Base-by-base conservation (phyloP, 2,888 invertebrate species). In the Darwinula stevensoni region DNA sequence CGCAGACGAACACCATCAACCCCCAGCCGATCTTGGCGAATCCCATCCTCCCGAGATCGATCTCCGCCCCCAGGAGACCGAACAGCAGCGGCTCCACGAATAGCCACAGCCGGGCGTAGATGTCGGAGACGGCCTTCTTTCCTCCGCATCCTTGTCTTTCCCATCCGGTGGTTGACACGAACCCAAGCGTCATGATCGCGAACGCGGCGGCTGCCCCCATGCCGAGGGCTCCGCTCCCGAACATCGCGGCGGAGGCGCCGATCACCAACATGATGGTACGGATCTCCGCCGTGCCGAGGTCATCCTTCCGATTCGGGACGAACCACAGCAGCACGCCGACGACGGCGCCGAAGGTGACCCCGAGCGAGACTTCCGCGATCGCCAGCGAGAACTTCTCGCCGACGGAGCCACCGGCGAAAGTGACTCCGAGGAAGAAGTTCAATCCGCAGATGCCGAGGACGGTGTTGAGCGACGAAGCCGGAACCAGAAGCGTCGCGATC, bases 51-150 rank as follows among this genome's bases (percentile, higher is more conserved):
- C 43, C 46, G 33, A 86, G 62, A 44, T 71, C 71, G 33, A 91
- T 64, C 52, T 82, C 76, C 9, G 82, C 68, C 2, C 88, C 91
- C 15, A 91, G 91, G 16, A 91, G 60, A 2, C 74, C 72, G 50
- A 94, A 94, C 13, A 94, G 59, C 46, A 88, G 70, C 1, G 88
- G 88, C 50, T 91, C 84, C 49, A 84, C 80, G 39, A 88, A 65
- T 70, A 78, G 73, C 91, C 91, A 91, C 50, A 88, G 68, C 36
- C 78, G 69, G 50, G 75, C 78, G 44, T 84, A 78, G 11, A 78
- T 70, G 1, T 73, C 73, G 1, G 71, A 67, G 0, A 84, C 75
- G 0, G 76, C 74, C 51, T 80, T 78, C 61, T 63, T 33, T 17
- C 22, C 17, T n/a, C 36, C 26, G n/a, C n/a, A n/a, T n/a, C n/a